Percentiles rank a stretch among this genome's conserved stretches.
Conservation (phyloP, 2,113 vertebrate species). For the Excalfactoria chinensis region DNA sequence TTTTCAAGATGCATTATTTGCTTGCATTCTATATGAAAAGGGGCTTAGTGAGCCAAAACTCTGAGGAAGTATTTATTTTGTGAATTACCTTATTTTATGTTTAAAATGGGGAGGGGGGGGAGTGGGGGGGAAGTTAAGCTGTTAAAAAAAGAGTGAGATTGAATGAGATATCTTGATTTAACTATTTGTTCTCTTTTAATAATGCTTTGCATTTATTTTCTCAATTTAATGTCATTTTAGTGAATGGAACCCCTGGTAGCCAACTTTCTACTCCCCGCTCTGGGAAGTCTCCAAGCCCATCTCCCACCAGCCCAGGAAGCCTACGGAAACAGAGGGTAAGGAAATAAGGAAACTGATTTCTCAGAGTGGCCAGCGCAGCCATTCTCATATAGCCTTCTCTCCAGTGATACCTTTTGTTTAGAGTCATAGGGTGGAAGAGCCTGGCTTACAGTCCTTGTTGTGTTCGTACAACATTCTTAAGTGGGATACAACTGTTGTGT, state of each 20-base stretch:
- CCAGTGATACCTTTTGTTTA: background rate
- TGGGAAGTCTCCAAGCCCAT: conserved; percentile 95
- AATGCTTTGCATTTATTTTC: conserved; percentile 26
- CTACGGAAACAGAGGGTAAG: conserved; percentile 94
- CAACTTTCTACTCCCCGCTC: conserved; percentile 97
- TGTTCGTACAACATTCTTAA: background rate
- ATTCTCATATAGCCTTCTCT: background rate
- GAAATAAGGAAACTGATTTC: conserved; percentile 43
- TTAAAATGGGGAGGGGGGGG: background rate
- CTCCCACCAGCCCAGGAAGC: conserved; percentile 95
- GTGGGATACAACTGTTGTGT: conserved; percentile 1
- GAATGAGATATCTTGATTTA: background rate
- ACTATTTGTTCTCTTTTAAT: background rate
- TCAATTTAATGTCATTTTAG: conserved; percentile 73
- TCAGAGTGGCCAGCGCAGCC: conserved; percentile 7
- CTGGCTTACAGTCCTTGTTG: background rate
- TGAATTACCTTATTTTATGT: background rate
- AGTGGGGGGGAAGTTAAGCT: background rate
- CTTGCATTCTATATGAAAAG: background rate
- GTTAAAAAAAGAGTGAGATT: background rate
- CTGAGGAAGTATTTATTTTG: background rate
- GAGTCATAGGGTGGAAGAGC: background rate
- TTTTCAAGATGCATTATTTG: conserved; percentile 25
- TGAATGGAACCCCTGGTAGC: conserved; percentile 96
- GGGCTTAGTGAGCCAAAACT: background rate